Evolutionary conservation across 1,140 invertebrate species (phyloP).

Genomic region (Meloidogyne floridensis): DNA sequence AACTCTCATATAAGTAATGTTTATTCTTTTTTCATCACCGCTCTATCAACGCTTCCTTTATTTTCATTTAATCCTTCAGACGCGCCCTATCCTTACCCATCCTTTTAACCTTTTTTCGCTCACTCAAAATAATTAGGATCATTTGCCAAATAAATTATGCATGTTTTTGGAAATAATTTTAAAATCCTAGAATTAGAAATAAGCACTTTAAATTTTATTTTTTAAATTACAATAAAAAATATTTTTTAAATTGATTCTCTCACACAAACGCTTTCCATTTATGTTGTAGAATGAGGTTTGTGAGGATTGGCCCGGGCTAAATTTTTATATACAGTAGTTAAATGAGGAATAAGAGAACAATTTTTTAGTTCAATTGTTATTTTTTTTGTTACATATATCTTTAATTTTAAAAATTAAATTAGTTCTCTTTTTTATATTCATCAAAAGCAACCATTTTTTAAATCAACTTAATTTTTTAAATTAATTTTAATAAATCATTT

Average conservation of each 20-base stretch:
- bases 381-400: too few relatives aligned
- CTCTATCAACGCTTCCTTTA: too few relatives aligned
- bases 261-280: too few relatives aligned
- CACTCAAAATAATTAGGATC: not conserved
- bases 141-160: constrained; percentile 12
- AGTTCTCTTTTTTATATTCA: too few relatives aligned
- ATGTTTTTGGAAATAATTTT: not conserved
- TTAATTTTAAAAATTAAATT: too few relatives aligned
- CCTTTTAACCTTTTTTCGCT: not conserved
- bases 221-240: too few relatives aligned
- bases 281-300: not conserved
- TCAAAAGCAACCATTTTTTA: too few relatives aligned
- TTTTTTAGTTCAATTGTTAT: too few relatives aligned
- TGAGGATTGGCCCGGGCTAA: not conserved
- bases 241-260: too few relatives aligned
- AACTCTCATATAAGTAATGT: not conserved
- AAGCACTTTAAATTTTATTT: not conserved
- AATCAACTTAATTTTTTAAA: too few relatives aligned
- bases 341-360: not conserved
- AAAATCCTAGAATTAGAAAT: not conserved
- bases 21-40: not conserved
- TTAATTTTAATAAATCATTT: too few relatives aligned
- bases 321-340: not conserved
- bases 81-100: too few relatives aligned
- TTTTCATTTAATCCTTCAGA: not conserved